Percentiles rank a stretch among this genome's conserved stretches.
phyloP scores from a whole-genome alignment of 2,113 vertebrate genomes.

The Crotalus horridus region DNA sequence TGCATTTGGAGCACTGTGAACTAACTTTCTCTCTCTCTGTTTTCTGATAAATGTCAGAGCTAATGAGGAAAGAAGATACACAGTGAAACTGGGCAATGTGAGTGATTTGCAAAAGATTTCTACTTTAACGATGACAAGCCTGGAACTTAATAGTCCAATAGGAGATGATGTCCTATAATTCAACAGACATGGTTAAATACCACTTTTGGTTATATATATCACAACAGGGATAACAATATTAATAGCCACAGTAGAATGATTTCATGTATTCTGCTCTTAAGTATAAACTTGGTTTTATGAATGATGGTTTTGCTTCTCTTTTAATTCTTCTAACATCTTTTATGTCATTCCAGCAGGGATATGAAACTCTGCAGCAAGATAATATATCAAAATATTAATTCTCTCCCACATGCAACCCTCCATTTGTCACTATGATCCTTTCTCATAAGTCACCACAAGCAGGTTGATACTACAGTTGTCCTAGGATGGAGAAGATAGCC shows the following conservation, averaged over 20 bases:
- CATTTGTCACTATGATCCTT: conserved; percentile 3
- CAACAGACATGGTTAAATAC: not conserved
- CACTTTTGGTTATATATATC: not conserved
- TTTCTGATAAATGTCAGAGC: conserved; percentile 1
- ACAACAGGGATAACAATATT: not conserved
- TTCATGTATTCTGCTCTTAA: not conserved
- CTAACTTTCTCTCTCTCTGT: not conserved
- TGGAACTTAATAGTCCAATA: not conserved
- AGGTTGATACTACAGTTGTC: not conserved
- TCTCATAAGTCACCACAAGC: not conserved
- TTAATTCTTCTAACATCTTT: not conserved
- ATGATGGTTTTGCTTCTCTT: not conserved
- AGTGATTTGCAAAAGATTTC: conserved; percentile 5
- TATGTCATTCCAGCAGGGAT: not conserved
- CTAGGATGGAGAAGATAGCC: not conserved
- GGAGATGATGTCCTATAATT: not conserved
- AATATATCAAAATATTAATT: conserved; percentile 19
- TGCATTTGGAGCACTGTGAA: not conserved
- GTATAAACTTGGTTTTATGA: not conserved
- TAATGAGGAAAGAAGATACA: conserved; percentile 3
- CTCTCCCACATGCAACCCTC: not conserved
- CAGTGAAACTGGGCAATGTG: conserved; percentile 17
- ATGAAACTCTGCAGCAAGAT: not conserved
- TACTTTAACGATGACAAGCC: not conserved
- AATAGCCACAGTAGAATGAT: not conserved